These are phyloP conservation scores for Poeciliopsis infans DNA, from an alignment of 2,797 vertebrate genomes.

Conservation along the genomic window DNA sequence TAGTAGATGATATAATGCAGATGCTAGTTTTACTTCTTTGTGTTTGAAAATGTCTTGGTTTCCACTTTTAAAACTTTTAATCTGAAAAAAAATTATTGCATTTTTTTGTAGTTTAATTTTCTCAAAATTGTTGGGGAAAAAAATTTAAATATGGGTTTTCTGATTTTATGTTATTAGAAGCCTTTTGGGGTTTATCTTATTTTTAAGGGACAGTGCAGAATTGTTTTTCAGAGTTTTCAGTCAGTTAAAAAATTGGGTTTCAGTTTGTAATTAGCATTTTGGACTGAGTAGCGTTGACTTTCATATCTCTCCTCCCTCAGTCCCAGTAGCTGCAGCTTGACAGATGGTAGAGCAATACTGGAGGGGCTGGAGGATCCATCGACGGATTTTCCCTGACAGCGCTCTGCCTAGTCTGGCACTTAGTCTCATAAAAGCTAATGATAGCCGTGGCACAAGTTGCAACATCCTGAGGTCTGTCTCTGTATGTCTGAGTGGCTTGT, in stretches of 20 bases:
- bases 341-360: conserved; percentile 59
- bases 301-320: background rate
- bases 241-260: background rate
- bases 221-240: background rate
- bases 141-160: background rate
- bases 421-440: conserved; percentile 29
- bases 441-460: conserved; percentile 24
- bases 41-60: background rate
- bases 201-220: background rate
- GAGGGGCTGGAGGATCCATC: conserved; percentile 37
- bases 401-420: conserved; percentile 28
- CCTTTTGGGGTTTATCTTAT: background rate
- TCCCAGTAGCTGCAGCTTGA: conserved; percentile 41
- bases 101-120: background rate
- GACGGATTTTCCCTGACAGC: conserved; percentile 39
- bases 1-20: background rate
- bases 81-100: background rate
- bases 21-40: background rate
- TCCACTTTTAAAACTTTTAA: background rate
- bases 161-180: background rate
- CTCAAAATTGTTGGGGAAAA: background rate
- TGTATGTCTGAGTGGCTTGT: conserved; percentile 1
- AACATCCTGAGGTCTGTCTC: conserved; percentile 2
- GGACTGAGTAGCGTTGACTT: background rate
- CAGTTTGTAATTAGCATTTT: conserved; percentile 19